A percentile compares a stretch with the other conserved stretches of the same genome.
Evolutionary conservation across 2,888 invertebrate genomes (phyloP).

Genomic region (Drosophila flavopinicola): DNA sequence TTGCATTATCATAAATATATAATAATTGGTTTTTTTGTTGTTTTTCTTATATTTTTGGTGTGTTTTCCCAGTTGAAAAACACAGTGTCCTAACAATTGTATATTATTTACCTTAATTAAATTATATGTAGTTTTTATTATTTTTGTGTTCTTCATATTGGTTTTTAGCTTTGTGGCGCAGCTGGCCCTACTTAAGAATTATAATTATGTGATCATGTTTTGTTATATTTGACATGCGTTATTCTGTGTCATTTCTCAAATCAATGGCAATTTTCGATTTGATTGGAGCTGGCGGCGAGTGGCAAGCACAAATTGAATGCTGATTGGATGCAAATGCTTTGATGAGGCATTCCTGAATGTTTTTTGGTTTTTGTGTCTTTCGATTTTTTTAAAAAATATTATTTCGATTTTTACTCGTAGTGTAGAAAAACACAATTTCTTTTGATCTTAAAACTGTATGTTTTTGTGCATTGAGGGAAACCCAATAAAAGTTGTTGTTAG

Average conservation of each 20-base stretch:
- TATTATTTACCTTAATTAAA: conserved; percentile 41
- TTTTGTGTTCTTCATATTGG: background rate
- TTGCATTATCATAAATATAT: conserved; percentile 26
- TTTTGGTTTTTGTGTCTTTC: no score
- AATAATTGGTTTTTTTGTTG: conserved; percentile 2
- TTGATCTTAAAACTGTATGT: no score
- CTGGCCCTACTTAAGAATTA: conserved; percentile 48
- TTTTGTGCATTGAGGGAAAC: background rate
- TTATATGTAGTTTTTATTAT: conserved; percentile 17
- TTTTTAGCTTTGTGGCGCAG: conserved; percentile 10
- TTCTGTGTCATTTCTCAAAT: conserved; percentile 26
- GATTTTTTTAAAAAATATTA: no score
- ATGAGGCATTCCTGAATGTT: background rate
- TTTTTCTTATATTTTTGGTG: conserved; percentile 2
- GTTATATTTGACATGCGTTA: conserved; percentile 64
- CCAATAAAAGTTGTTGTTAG: background rate
- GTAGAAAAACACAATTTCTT: no score
- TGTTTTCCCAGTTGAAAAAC: conserved; percentile 5
- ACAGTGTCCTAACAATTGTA: conserved; percentile 26
- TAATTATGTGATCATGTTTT: conserved; percentile 36
- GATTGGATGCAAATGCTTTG: conserved; percentile 14
- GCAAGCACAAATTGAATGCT: conserved; percentile 13
- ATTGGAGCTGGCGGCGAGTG: background rate
- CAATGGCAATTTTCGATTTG: background rate
- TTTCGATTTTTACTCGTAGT: no score